Conservation (phyloP, 2,113 vertebrate species). For the Felis chaus region DNA sequence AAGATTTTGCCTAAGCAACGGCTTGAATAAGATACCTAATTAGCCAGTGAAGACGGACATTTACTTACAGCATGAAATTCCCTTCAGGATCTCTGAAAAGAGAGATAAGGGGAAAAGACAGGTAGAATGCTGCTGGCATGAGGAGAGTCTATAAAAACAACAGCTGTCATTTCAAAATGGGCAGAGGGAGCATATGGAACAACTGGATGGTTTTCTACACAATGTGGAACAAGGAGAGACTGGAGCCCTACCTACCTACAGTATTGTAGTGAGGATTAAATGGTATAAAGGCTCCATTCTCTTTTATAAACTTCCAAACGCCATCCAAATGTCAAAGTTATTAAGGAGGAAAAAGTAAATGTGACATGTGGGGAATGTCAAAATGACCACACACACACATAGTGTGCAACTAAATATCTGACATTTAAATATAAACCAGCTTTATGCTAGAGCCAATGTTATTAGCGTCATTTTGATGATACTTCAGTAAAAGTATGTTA, state of each 20-base stretch:
- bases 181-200: background rate
- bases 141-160: background rate
- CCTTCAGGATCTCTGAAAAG: background rate
- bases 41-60: background rate
- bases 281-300: background rate
- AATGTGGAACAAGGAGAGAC: background rate
- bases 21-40: background rate
- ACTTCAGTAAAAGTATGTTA: background rate
- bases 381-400: background rate
- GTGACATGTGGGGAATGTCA: background rate
- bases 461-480: no score
- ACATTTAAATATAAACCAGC: background rate
- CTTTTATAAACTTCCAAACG: background rate
- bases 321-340: background rate
- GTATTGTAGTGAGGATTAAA: background rate
- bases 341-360: background rate
- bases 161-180: background rate
- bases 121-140: background rate
- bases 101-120: background rate
- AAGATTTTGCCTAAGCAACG: background rate
- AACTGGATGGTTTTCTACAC: rapidly evolving
- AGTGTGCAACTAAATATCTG: background rate
- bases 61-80: background rate
- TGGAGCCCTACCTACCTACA: background rate
- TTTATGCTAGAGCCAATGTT: background rate